Evolutionary conservation across 1,140 invertebrate genomes (phyloP), one percentile per base, ranked within the genome.

Genomic region (Neodiprion lecontei): DNA sequence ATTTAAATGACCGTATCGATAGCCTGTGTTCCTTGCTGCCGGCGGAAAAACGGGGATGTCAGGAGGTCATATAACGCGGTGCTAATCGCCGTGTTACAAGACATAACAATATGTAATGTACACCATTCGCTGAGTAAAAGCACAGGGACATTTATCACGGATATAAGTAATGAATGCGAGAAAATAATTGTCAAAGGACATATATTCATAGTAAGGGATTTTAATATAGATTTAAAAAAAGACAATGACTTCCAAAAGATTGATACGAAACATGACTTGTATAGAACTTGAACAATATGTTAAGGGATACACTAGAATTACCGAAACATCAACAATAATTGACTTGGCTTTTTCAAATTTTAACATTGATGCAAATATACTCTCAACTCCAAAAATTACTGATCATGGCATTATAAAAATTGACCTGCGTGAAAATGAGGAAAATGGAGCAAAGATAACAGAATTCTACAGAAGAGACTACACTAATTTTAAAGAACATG

Each of bases 331-430:
- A 66, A 72, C 70, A 67, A 72, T 48, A 11, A 75, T 75, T 28
- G 74, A 75, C 47, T 47, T 75, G 48, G 70, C 67, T 7, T 75
- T 72, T 72, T 69, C 40, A 53, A 75, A 75, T 71, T 75, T 65
- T 71, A 8, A 70, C 12, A 67, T 75, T 48, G 17, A n/a, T 28
- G 68, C 74, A 2, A 0, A 72, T 49, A 67, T 75, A 67, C 47
- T 68, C 21, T 11, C 40, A 53, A 72, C 70, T 12, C 74, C 70
- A 23, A 75, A 75, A 53, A 68, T 72, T 49, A 47, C 74, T 11
- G 70, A 75, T 67, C 69, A 75, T 49, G 17, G 72, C 17, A 50
- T 68, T 9, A 9, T 75, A 4, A 49, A 67, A 65, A 65, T 74
- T 17, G 48, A 71, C 9, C 21, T 53, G 14, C 53, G n/a, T 7